Evolutionary conservation across 2,888 invertebrate species (phyloP).

Genomic region (Boloria selene): DNA sequence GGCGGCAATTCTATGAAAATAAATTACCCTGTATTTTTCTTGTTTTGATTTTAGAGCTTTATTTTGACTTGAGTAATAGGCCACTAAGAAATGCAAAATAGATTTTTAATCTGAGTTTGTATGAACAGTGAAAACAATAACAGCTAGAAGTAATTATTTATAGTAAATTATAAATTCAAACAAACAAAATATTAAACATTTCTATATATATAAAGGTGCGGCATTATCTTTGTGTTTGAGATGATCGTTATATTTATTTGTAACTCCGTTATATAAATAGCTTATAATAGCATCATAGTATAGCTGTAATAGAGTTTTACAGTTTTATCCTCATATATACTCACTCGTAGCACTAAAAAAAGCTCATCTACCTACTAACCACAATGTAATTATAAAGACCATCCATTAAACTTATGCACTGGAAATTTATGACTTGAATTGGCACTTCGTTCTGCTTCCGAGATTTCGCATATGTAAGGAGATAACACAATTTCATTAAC

Average conservation of each 20-base stretch:
- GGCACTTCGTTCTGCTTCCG: constrained; percentile 33
- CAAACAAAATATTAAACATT: no score
- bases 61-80: constrained; percentile 53
- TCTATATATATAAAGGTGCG: no score
- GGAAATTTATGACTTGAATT: constrained; percentile 28
- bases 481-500: constrained; percentile 39
- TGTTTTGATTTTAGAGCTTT: constrained; percentile 71
- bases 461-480: constrained; percentile 25
- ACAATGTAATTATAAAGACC: constrained; percentile 23
- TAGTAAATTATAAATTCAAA: no score
- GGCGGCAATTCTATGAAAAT: constrained; percentile 74
- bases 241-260: no score
- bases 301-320: background rate
- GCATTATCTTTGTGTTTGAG: no score
- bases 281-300: no score
- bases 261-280: no score
- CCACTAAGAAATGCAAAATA: constrained; percentile 22
- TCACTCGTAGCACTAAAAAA: constrained; percentile 7
- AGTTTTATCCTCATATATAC: constrained; percentile 2
- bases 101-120: constrained; percentile 2
- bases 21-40: constrained; percentile 68
- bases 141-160: no score
- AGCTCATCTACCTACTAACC: constrained; percentile 6
- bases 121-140: no score
- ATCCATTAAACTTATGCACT: constrained; percentile 24